Percentiles rank a stretch among this genome's conserved stretches.
Conservation (phyloP, 2,113 vertebrate species). For the Machaerirhynchus nigripectus region DNA sequence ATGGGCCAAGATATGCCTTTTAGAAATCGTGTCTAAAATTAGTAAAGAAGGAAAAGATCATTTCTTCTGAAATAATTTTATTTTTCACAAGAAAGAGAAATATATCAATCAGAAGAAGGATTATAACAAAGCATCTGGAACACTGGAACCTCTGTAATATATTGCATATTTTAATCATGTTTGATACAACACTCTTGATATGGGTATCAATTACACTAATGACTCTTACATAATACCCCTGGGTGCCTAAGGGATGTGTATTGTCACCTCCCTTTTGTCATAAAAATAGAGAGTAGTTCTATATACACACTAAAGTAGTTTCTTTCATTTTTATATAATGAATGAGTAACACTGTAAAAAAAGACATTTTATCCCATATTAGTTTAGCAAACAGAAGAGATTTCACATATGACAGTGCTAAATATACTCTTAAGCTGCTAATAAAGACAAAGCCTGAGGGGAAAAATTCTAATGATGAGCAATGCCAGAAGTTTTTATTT, state of each 20-base stretch:
- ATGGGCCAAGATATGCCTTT: background rate
- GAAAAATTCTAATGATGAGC: constrained; percentile 75
- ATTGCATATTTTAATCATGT: constrained; percentile 77
- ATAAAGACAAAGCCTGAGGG: constrained; percentile 77
- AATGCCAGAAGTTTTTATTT: constrained; percentile 78
- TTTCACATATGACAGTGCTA: constrained; percentile 78
- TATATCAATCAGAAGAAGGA: constrained; percentile 61
- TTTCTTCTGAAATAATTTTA: constrained; percentile 57
- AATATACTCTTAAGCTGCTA: constrained; percentile 81
- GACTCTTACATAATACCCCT: constrained; percentile 77
- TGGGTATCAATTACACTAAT: constrained; percentile 81
- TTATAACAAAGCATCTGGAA: constrained; percentile 69
- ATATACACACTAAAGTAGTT: constrained; percentile 66
- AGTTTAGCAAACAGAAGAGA: constrained; percentile 78
- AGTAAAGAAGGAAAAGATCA: constrained; percentile 21
- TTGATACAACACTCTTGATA: constrained; percentile 75
- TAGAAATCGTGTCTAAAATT: background rate
- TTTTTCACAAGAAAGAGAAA: constrained; percentile 51
- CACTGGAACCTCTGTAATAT: constrained; percentile 70
- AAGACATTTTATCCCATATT: constrained; percentile 76
- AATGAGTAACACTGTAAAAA: constrained; percentile 79
- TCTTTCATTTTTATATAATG: constrained; percentile 78
- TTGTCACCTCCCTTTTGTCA: constrained; percentile 77
- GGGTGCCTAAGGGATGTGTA: constrained; percentile 71
- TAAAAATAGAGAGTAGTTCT: constrained; percentile 74